Evolutionary conservation across 2,113 vertebrate species (phyloP), one percentile per base, ranked within the genome.

Genomic region (Gadus macrocephalus): DNA sequence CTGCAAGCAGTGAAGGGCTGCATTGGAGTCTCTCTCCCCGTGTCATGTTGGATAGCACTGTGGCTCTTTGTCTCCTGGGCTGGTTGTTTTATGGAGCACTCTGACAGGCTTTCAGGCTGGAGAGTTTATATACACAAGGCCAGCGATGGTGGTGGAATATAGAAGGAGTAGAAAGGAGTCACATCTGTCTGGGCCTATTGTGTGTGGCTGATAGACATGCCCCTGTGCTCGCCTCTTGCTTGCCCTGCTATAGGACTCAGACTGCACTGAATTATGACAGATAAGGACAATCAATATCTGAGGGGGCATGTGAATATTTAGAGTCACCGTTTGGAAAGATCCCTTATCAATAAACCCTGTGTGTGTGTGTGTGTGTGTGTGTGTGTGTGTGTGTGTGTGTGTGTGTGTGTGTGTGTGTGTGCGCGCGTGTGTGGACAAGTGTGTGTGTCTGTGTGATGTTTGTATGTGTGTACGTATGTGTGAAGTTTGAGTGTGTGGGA

Each of bases 241-340:
- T 80, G 83, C 71, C 87, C 85, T 91, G 89, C 89, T 85, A 77
- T 84, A 86, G 86, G 88, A 49, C 89, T 73, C 82, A 82, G 82
- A 78, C 85, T 82, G 84, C 77, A 89, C 88, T 90, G 91, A 92
- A 92, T 91, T 92, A 92, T 92, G 91, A 92, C 87, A 90, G 91
- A 92, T 92, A 92, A 92, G 85, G 83, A 80, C 83, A 88, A 92
- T 92, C 91, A 90, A 92, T 92, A 92, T 61, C 66, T 68, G 75
- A 78, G 80, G 59, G n/a, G 16, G 69, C 62, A 78, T 56, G 69
- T 83, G 82, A 90, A 87, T 88, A 84, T 89, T 89, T 83, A 88
- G 73, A 78, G 70, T 61, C 71, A 67, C 62, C 65, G 76, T 86
- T 77, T 82, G 74, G 85, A 82, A 85, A 70, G 80, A 80, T 82